phyloP scores from a whole-genome alignment of 2,797 vertebrate genomes.

The Gobionotothen gibberifrons region DNA sequence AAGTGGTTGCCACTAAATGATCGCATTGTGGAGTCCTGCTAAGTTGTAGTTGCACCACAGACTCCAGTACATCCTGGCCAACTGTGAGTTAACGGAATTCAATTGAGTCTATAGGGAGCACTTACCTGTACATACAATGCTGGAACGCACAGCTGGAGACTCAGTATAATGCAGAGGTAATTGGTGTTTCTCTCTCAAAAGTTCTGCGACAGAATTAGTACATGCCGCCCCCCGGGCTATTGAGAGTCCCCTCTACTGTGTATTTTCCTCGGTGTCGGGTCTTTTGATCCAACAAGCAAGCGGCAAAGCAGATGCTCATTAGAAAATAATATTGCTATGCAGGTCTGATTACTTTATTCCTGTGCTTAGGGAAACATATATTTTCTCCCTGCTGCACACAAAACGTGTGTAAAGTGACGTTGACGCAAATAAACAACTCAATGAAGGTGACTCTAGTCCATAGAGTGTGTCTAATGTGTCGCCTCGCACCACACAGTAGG shows the following conservation, averaged over 20 bases:
- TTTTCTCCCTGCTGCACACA: not conserved
- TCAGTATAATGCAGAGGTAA: constrained; percentile 28
- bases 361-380: not conserved
- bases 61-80: not conserved
- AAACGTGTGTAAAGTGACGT: constrained; percentile 4
- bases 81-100: not conserved
- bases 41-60: not conserved
- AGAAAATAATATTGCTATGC: constrained; percentile 9
- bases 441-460: constrained; percentile 9
- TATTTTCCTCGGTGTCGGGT: constrained; percentile 11
- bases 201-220: constrained; percentile 27
- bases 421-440: constrained; percentile 19
- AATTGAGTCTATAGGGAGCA: not conserved
- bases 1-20: too few relatives aligned
- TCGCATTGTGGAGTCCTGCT: too few relatives aligned
- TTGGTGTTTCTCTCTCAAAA: constrained; percentile 37
- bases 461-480: constrained; percentile 37
- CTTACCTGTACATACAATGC: not conserved
- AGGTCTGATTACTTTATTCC: constrained; percentile 26
- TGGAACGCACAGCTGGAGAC: constrained; percentile 32
- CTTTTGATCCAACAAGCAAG: constrained; percentile 35
- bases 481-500: constrained; percentile 46
- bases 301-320: constrained; percentile 46
- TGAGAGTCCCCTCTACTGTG: constrained; percentile 22
- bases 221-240: constrained; percentile 34